Percentiles rank a stretch among this genome's conserved stretches.
phyloP scores from a whole-genome alignment of 2,113 vertebrate genomes.

The Raja brachyura region DNA sequence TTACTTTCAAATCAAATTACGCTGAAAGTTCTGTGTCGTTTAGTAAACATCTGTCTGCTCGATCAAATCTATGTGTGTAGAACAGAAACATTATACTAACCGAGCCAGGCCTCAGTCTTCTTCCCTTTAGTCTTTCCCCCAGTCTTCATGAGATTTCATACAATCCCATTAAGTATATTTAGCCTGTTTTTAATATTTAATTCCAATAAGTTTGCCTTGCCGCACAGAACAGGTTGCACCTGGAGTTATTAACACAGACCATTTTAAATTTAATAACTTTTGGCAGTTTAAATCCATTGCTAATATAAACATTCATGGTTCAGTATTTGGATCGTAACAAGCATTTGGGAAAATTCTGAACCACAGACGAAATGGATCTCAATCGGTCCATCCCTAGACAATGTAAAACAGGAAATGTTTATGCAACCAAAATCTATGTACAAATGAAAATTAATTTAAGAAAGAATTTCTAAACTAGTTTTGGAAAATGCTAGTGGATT shows the following conservation, averaged over 20 bases:
- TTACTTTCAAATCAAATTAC: conserved; percentile 7
- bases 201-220: background rate
- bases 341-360: conserved; percentile 1
- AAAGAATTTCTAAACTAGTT: background rate
- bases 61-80: background rate
- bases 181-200: background rate
- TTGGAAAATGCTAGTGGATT: background rate
- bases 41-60: background rate
- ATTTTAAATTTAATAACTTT: conserved; percentile 2
- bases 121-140: no score
- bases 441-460: background rate
- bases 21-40: no score
- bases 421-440: background rate
- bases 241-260: background rate
- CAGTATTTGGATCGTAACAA: conserved; percentile 10
- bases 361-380: background rate
- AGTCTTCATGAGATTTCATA: background rate
- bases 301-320: background rate
- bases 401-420: background rate
- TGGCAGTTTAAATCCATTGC: conserved; percentile 10
- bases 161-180: background rate
- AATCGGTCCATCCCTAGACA: background rate
- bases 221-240: background rate
- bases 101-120: background rate
- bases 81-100: background rate